A percentile compares a stretch with the other conserved stretches of the same genome.
Conservation (phyloP, 2,888 invertebrate genomes). For the Chloromyia formosa region DNA sequence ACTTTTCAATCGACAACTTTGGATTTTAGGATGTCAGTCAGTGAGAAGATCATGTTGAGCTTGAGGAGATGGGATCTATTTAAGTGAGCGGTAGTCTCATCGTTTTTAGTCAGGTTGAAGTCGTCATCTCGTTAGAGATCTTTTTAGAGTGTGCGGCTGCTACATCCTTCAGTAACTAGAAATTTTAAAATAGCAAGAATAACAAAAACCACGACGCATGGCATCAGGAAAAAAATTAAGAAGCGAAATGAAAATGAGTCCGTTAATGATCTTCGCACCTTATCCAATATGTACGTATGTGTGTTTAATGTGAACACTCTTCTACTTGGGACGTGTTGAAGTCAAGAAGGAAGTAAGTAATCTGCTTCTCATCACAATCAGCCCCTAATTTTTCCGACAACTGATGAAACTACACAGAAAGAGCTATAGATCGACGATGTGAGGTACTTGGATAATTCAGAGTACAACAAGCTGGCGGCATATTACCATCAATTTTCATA, state of each 20-base stretch:
- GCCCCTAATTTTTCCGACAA: not conserved
- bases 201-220: not conserved
- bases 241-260: not conserved
- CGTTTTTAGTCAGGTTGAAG: not conserved
- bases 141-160: not conserved
- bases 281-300: not conserved
- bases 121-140: not conserved
- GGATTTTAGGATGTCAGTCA: not conserved
- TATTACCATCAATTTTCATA: not conserved
- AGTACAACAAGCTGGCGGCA: not conserved
- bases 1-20: not conserved
- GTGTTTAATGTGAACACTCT: too few species aligned
- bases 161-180: not conserved
- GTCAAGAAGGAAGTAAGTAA: constrained; percentile 33
- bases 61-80: too few species aligned
- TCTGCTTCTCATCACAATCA: constrained; percentile 35
- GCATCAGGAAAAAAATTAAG: not conserved
- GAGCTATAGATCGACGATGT: not conserved
- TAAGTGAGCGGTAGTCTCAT: not conserved
- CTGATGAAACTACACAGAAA: not conserved
- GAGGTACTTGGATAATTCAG: not conserved
- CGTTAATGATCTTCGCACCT: not conserved
- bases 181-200: constrained; percentile 26
- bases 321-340: not conserved
- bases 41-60: too few species aligned